phyloP scores from a whole-genome alignment of 1,140 invertebrate species.

The Periplaneta americana region DNA sequence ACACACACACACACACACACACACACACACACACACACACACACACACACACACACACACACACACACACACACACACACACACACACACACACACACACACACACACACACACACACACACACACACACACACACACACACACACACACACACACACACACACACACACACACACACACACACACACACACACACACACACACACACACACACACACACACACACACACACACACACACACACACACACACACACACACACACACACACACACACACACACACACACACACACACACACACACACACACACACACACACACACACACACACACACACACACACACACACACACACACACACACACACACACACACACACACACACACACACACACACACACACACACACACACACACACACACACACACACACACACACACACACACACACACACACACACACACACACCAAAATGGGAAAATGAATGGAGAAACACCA shows the following conservation, averaged over 20 bases:
- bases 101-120: neutral
- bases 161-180: neutral
- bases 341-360: constrained; percentile 17
- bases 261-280: constrained; percentile 7
- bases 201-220: constrained; percentile 7
- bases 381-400: constrained; percentile 17
- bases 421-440: constrained; percentile 20
- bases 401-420: constrained; percentile 18
- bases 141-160: neutral
- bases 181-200: constrained; percentile 1
- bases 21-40: neutral
- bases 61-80: neutral
- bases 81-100: neutral
- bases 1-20: neutral
- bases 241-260: constrained; percentile 7
- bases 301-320: constrained; percentile 7
- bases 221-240: constrained; percentile 8
- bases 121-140: neutral
- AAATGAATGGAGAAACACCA: too few relatives aligned
- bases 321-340: constrained; percentile 17
- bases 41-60: neutral
- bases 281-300: constrained; percentile 7
- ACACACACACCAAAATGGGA: too few relatives aligned
- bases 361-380: constrained; percentile 17
- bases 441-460: constrained; percentile 22